phyloP scores from a whole-genome alignment of 1,140 invertebrate genomes.

The Magallana ariakensis region DNA sequence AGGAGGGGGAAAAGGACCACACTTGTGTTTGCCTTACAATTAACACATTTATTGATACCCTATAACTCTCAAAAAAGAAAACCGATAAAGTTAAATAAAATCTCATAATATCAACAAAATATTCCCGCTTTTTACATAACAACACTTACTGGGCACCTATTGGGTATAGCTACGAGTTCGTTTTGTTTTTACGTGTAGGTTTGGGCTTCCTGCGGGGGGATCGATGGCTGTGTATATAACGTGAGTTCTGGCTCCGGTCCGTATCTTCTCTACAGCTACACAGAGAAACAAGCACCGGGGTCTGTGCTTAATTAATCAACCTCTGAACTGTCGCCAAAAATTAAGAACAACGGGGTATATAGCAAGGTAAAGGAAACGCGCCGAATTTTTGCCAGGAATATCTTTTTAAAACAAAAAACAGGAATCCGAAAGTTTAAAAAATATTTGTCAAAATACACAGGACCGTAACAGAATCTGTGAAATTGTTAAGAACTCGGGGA shows the following conservation, averaged over 20 bases:
- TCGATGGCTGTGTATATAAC: background rate
- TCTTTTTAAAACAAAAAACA: background rate
- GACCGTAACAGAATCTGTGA: too few relatives aligned
- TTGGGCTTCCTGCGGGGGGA: slow-evolving; percentile 16
- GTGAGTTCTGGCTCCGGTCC: background rate
- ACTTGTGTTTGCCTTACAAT: background rate
- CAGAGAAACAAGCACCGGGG: background rate
- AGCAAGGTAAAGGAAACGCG: too few relatives aligned
- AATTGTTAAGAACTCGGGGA: too few relatives aligned
- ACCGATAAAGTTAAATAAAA: slow-evolving; percentile 16
- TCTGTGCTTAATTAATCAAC: background rate
- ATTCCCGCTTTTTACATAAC: background rate
- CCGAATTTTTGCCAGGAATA: too few relatives aligned
- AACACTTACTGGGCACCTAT: background rate
- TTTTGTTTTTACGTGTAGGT: background rate
- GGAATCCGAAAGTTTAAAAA: background rate
- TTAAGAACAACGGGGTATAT: too few relatives aligned
- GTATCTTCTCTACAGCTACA: background rate
- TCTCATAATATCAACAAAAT: background rate
- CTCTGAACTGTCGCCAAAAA: slow-evolving; percentile 1
- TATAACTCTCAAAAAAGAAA: background rate
- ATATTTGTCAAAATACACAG: too few relatives aligned
- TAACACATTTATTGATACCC: slow-evolving; percentile 15
- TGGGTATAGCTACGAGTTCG: background rate
- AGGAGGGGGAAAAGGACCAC: background rate